These are phyloP conservation scores for Leucoma salicis DNA, from an alignment of 2,888 invertebrate species.

Conservation along the genomic window DNA sequence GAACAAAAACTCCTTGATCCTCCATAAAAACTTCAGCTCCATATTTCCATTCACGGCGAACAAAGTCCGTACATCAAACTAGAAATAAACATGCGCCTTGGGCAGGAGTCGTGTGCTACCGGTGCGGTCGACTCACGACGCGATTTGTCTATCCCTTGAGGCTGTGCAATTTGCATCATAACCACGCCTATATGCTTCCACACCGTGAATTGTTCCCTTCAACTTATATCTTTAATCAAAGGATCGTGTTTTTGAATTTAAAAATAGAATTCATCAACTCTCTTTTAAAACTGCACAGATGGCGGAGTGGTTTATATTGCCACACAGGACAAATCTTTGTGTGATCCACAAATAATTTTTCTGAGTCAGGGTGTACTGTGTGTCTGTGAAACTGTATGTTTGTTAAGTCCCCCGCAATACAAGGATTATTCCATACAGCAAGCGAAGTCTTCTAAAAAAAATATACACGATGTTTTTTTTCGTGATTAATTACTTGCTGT, in stretches of 20 bases:
- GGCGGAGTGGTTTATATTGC: too few relatives aligned
- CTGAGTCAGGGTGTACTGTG: too few relatives aligned
- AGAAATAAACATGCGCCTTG: conserved; percentile 32
- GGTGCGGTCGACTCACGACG: conserved; percentile 75
- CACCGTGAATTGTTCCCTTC: conserved; percentile 58
- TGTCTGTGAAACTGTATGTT: too few relatives aligned
- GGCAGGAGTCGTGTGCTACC: conserved; percentile 69
- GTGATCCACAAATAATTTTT: too few relatives aligned
- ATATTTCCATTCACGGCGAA: conserved; percentile 4
- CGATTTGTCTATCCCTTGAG: conserved; percentile 70
- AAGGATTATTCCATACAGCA: too few relatives aligned
- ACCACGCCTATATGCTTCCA: conserved; percentile 73
- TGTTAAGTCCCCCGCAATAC: too few relatives aligned
- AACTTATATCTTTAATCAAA: conserved; percentile 42
- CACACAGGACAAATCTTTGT: too few relatives aligned
- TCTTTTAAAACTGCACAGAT: background rate
- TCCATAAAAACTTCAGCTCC: background rate
- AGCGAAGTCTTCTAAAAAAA: too few relatives aligned
- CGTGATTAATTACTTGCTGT: too few relatives aligned
- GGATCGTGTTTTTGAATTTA: conserved; percentile 15
- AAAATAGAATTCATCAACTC: background rate
- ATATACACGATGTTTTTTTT: too few relatives aligned
- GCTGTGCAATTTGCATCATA: conserved; percentile 72
- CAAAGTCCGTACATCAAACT: conserved; percentile 27
- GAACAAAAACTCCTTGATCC: too few relatives aligned